Conservation (phyloP, 2,113 vertebrate species). For the Ifrita kowaldi region DNA sequence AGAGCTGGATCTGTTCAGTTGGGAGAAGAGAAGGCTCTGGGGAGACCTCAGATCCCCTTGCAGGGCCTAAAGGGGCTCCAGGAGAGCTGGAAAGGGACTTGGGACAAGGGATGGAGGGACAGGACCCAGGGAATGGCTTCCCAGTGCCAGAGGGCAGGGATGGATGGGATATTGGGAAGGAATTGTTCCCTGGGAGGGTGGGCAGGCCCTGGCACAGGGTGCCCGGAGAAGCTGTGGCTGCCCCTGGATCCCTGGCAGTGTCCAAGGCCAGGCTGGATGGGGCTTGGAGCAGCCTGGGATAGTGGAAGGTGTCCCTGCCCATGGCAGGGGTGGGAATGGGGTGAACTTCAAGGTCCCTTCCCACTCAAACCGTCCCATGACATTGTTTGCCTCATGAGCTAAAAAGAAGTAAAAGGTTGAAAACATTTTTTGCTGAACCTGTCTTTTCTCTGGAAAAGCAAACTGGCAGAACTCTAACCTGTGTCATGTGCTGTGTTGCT, state of each 20-base stretch:
- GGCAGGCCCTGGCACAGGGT: not conserved
- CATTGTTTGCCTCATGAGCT: not conserved
- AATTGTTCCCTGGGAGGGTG: not conserved
- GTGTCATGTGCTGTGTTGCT: not conserved
- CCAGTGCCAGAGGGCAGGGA: not conserved
- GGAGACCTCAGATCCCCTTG: fast-evolving
- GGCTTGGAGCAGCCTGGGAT: fast-evolving
- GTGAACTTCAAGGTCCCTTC: not conserved
- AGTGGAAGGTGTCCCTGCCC: not conserved
- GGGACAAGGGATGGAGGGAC: not conserved
- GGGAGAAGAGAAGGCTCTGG: not conserved
- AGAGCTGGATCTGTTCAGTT: fast-evolving
- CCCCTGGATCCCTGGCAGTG: not conserved
- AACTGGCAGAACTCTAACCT: not conserved
- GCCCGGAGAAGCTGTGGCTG: not conserved
- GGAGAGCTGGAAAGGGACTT: not conserved
- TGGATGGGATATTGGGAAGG: not conserved
- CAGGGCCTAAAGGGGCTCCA: not conserved
- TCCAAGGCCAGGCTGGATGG: fast-evolving
- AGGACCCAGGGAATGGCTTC: not conserved
- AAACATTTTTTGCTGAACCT: not conserved
- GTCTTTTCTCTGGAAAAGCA: not conserved
- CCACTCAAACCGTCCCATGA: not conserved
- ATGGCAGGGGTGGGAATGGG: not conserved
- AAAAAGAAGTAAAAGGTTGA: not conserved